Percentiles rank a stretch among this genome's conserved stretches.
Evolutionary conservation across 2,797 vertebrate genomes (phyloP).

Genomic region (Caiman crocodilus): DNA sequence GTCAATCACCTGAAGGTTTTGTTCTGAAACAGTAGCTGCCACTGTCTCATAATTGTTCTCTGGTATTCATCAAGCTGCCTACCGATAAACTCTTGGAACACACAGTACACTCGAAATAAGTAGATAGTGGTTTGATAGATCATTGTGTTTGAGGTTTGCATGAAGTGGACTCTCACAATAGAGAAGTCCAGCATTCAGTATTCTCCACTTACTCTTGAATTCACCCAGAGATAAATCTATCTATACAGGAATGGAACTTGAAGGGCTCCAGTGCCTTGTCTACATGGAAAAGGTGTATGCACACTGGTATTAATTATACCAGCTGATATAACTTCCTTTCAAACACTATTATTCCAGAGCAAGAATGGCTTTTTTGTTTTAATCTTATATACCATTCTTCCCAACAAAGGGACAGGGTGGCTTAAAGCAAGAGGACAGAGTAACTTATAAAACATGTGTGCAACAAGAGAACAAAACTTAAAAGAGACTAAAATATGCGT

Average conservation of each 20-base stretch:
- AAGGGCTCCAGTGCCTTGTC: not conserved
- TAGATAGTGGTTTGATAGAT: not conserved
- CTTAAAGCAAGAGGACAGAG: no score
- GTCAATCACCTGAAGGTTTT: not conserved
- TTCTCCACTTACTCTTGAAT: not conserved
- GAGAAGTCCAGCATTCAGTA: not conserved
- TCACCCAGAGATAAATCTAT: not conserved
- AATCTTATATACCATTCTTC: no score
- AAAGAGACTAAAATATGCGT: no score
- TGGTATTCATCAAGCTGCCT: not conserved
- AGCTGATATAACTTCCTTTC: not conserved
- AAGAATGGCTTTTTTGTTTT: not conserved
- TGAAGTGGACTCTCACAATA: not conserved
- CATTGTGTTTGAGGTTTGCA: not conserved
- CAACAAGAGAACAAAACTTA: no score
- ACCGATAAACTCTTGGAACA: not conserved
- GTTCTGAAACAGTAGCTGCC: not conserved
- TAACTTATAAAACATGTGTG: no score
- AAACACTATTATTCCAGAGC: not conserved
- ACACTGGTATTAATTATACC: not conserved
- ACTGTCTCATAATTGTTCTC: not conserved
- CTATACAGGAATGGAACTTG: not conserved
- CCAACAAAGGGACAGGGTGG: not conserved
- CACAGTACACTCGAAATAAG: not conserved
- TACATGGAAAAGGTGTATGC: not conserved